phyloP scores from a whole-genome alignment of 2,797 vertebrate species.

The Garrulus glandarius region DNA sequence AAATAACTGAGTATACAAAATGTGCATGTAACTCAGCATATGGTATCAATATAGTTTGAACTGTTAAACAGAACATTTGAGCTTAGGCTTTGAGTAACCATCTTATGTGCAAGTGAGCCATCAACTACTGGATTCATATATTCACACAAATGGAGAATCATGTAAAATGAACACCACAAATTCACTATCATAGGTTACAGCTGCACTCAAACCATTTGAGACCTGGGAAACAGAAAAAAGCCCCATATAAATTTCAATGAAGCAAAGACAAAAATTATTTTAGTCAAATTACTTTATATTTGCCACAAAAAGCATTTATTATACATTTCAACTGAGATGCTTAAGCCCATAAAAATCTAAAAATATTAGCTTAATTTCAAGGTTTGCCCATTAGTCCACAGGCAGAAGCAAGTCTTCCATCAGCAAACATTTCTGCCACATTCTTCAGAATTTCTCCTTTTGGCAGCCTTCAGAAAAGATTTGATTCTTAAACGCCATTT shows the following conservation, averaged over 20 bases:
- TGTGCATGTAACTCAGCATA: not conserved
- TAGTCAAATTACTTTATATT: not conserved
- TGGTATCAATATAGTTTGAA: not conserved
- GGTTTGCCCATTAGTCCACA: not conserved
- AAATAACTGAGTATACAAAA: not conserved
- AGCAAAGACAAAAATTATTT: not conserved
- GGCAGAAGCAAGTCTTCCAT: not conserved
- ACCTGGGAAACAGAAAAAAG: not conserved
- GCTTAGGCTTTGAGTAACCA: not conserved
- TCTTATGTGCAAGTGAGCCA: not conserved
- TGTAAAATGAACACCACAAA: not conserved
- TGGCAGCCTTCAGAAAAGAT: not conserved
- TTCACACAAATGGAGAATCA: not conserved
- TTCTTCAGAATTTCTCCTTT: not conserved
- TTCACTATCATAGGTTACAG: not conserved
- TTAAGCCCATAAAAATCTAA: not conserved
- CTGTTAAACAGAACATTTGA: not conserved
- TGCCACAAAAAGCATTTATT: not conserved
- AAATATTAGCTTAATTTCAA: not conserved
- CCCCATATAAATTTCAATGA: accelerated
- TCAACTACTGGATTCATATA: not conserved
- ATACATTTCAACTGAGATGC: not conserved
- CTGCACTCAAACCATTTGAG: not conserved
- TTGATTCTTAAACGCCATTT: not conserved
- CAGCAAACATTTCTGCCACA: not conserved